Evolutionary conservation across 2,888 invertebrate species (phyloP).

Genomic region (Cheilosia vernalis): DNA sequence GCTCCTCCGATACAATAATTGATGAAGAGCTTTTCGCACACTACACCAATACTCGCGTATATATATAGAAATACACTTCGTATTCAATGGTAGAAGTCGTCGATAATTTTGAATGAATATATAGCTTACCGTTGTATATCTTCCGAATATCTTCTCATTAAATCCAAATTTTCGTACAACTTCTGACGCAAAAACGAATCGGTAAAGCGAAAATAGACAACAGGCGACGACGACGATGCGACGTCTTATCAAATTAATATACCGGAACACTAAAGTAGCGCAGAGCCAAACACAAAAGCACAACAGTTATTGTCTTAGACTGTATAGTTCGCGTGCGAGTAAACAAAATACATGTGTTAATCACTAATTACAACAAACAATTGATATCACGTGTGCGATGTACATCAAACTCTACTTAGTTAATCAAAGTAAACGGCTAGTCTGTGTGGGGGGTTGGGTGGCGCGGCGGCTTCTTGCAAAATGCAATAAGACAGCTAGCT

Average conservation of each 20-base stretch:
- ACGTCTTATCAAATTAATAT: slow-evolving; percentile 62
- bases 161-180: slow-evolving; percentile 54
- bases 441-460: slow-evolving; percentile 19
- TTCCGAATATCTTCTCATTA: slow-evolving; percentile 73
- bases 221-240: slow-evolving; percentile 42
- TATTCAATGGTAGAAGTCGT: slow-evolving; percentile 3
- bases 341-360: slow-evolving; percentile 59
- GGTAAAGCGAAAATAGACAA: slow-evolving; percentile 36
- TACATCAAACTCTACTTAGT: slow-evolving; percentile 44
- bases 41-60: slow-evolving; percentile 49
- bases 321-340: slow-evolving; percentile 29
- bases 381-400: slow-evolving; percentile 63
- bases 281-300: slow-evolving; percentile 28
- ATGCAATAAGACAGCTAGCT: slow-evolving; percentile 17
- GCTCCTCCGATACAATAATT: slow-evolving; percentile 20
- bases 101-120: neutral
- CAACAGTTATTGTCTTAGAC: slow-evolving; percentile 42
- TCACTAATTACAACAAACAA: slow-evolving; percentile 64
- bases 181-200: slow-evolving; percentile 47
- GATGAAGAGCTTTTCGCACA: neutral
- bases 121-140: slow-evolving; percentile 70
- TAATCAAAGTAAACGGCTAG: slow-evolving; percentile 21
- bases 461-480: slow-evolving; percentile 8
- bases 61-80: slow-evolving; percentile 48
- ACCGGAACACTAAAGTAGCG: slow-evolving; percentile 17